Evolutionary conservation across 1,140 invertebrate genomes (phyloP), one percentile per base, ranked within the genome.

Genomic region (Eulimnadia texana): DNA sequence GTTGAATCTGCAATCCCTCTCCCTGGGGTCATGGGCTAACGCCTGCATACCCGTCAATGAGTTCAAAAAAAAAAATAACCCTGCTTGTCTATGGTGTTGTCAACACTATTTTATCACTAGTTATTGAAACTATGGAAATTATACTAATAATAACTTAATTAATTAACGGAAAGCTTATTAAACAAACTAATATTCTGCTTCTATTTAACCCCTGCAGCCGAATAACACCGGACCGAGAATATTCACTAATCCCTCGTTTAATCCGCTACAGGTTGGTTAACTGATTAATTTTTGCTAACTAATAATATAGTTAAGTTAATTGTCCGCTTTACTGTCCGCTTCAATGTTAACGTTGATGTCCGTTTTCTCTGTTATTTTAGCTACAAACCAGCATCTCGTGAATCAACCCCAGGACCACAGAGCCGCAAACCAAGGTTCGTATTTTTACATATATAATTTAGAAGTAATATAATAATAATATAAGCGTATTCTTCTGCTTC

Each of bases 201-300:
- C 10, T 25, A 28, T 54, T 59, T 56, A 64, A 49, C 60, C 60
- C 50, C 64, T 59, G 25, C 66, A 67, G 66, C 64, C 64, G 66
- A 28, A 63, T 67, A 60, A 65, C 64, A 47, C 66, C 66, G 57
- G 66, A 66, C 58, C 64, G 66, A 49, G 64, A 65, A 60, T 61
- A 58, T 28, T 64, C 67, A 16, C 67, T 65, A 42, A 64, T 64
- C 53, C 53, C 61, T 28, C 64, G 65, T 47, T 64, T 65, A 50
- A 58, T 64, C 64, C 66, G 64, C 56, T 64, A 64, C 60, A 67
- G 66, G 66, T 68, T 64, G 64, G 62, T 54, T 50, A 1, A 29
- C 2, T 23, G 19, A 57, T 20, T 16, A 42, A 29, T 24, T 24
- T 13, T 57, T 9, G 22, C 29, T 25, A 56, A 52, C n/a, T 20